phyloP scores from a whole-genome alignment of 2,888 invertebrate species.

The Chymomyza procnemis region DNA sequence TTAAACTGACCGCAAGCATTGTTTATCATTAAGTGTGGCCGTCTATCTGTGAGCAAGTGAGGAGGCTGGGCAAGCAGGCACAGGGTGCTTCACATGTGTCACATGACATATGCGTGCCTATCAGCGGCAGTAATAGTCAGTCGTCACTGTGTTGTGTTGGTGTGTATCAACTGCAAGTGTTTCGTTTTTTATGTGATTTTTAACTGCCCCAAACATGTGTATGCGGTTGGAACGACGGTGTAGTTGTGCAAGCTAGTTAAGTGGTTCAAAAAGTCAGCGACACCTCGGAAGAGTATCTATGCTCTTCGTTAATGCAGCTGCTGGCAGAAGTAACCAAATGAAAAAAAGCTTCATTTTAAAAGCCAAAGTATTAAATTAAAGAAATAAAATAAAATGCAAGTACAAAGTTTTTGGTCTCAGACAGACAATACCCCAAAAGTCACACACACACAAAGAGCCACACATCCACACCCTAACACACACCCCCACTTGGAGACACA shows the following conservation, averaged over 20 bases:
- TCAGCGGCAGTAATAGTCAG: neutral
- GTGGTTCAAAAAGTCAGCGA: too few species aligned
- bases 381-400: constrained; percentile 59
- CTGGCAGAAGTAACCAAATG: constrained; percentile 39
- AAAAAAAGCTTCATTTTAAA: constrained; percentile 54
- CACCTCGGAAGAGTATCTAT: too few species aligned
- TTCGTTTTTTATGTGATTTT: constrained; percentile 9
- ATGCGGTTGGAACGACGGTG: constrained; percentile 22
- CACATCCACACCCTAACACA: neutral
- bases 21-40: constrained; percentile 72
- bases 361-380: constrained; percentile 59
- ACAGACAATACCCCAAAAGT: neutral
- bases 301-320: constrained; percentile 53
- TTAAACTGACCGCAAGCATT: constrained; percentile 77
- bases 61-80: neutral
- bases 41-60: constrained; percentile 16
- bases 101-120: constrained; percentile 58
- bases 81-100: constrained; percentile 17
- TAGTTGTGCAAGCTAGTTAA: neutral
- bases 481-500: neutral
- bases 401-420: constrained; percentile 44
- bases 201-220: constrained; percentile 45
- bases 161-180: neutral
- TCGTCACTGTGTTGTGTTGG: constrained; percentile 27
- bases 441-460: constrained; percentile 7